These are phyloP conservation scores for Aramus guarauna DNA, from an alignment of 2,113 vertebrate genomes.

Conservation along the genomic window DNA sequence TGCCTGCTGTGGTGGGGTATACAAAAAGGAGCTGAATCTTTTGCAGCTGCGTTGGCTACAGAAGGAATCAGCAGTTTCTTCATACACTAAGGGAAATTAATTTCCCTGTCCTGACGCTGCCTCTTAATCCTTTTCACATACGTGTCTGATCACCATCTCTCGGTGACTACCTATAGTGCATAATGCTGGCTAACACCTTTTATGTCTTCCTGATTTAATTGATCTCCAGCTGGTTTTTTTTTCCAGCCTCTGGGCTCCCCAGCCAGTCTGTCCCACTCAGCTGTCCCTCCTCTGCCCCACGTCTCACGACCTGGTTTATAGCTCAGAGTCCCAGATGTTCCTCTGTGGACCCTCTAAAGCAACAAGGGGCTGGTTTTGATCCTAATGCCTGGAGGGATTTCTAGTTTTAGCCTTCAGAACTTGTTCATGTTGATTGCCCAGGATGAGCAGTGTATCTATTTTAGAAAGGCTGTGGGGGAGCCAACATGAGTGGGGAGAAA, in stretches of 20 bases:
- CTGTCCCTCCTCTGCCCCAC: background rate
- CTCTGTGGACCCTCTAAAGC: background rate
- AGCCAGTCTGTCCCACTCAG: background rate
- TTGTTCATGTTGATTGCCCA: background rate
- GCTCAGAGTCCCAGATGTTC: background rate
- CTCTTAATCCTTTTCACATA: constrained; percentile 16
- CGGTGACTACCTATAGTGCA: background rate
- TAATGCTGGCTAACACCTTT: background rate
- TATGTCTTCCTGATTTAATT: background rate
- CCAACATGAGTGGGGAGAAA: background rate
- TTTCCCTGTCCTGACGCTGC: background rate
- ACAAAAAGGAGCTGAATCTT: background rate
- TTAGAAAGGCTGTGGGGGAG: background rate
- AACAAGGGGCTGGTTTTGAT: background rate
- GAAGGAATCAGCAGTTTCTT: background rate
- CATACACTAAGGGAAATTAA: constrained; percentile 9
- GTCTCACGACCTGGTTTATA: background rate
- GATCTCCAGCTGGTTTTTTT: background rate
- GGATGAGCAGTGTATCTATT: background rate
- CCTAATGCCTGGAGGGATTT: background rate
- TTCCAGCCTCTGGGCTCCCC: background rate
- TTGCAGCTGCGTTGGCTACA: constrained; percentile 18
- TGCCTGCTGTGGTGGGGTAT: background rate
- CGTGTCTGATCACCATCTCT: background rate
- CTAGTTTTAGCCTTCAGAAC: background rate